Percentiles rank a stretch among this genome's conserved stretches.
phyloP scores from a whole-genome alignment of 2,797 vertebrate genomes.

The Notoglanidium macrostoma region DNA sequence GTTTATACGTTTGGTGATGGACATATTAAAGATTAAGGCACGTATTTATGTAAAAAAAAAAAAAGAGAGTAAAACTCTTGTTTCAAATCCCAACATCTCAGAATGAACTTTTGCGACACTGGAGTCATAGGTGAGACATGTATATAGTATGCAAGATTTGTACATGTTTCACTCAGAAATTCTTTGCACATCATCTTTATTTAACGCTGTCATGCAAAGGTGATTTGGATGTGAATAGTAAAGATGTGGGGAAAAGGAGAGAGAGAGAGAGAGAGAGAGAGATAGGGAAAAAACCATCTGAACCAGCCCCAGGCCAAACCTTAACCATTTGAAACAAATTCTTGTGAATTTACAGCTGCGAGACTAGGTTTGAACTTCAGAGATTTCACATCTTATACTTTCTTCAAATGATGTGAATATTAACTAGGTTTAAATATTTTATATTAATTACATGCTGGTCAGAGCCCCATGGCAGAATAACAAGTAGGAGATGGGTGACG shows the following conservation, averaged over 20 bases:
- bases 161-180: not conserved
- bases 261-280: not conserved
- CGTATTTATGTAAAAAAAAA: no score
- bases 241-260: not conserved
- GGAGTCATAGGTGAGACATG: no score
- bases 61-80: no score
- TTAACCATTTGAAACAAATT: not conserved
- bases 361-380: not conserved
- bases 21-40: no score
- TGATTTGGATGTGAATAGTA: not conserved
- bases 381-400: not conserved
- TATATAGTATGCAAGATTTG: not conserved
- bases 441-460: slow-evolving; percentile 18
- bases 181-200: not conserved
- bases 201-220: not conserved
- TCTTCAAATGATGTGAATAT: not conserved
- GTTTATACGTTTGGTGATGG: no score
- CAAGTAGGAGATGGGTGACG: slow-evolving; percentile 4
- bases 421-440: not conserved
- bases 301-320: not conserved
- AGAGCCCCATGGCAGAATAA: not conserved
- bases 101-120: no score
- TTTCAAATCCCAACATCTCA: no score
- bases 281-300: no score
- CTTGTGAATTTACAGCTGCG: not conserved